Evolutionary conservation across 1,140 invertebrate species (phyloP), one percentile per base, ranked within the genome.

Genomic region (Panagrolaimus sp.): DNA sequence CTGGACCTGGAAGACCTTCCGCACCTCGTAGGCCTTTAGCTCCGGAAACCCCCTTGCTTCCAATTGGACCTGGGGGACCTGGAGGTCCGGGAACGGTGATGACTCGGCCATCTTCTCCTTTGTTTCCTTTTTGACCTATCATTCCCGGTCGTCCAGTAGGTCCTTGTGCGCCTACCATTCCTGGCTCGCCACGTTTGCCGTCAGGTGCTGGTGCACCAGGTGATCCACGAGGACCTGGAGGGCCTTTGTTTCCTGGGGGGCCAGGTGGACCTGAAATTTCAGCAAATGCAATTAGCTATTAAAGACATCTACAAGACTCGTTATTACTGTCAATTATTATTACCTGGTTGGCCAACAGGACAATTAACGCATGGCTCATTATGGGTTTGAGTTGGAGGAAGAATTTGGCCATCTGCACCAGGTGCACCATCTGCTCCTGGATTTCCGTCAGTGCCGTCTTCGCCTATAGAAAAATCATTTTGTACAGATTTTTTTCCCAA

Each of bases 331-430:
- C n/a, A n/a, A n/a, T n/a, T n/a, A n/a, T n/a, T n/a, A n/a, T n/a
- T n/a, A n/a, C n/a, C n/a, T n/a, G 28, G 32, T 32, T 17, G 63
- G 4, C 63, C 63, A 15, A 28, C 17, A n/a, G 63, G 63, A 17
- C 63, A 64, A 38, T 24, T 43, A 43, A 64, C 28, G 15, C 63
- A 64, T n/a, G 63, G 63, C 26, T 64, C 63, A 17, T 32, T 43
- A 15, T 43, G 63, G 2, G 63, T 17, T 17, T 43, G 28, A 38
- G 28, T 43, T n/a, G 28, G 38, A 12, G 63, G 63, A 32, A 64
- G 38, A 17, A 64, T 64, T 17, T 64, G 28, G 12, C 63, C 63
- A 64, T 64, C 63, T 1, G 28, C 1, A 1, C 63, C 63, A 9
- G 63, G 63, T 38, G 17, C 14, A 12, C 63, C 63, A 17, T 64